These are phyloP conservation scores for Diplogasteroides magnus DNA, from an alignment of 1,140 invertebrate species.

Conservation along the genomic window DNA sequence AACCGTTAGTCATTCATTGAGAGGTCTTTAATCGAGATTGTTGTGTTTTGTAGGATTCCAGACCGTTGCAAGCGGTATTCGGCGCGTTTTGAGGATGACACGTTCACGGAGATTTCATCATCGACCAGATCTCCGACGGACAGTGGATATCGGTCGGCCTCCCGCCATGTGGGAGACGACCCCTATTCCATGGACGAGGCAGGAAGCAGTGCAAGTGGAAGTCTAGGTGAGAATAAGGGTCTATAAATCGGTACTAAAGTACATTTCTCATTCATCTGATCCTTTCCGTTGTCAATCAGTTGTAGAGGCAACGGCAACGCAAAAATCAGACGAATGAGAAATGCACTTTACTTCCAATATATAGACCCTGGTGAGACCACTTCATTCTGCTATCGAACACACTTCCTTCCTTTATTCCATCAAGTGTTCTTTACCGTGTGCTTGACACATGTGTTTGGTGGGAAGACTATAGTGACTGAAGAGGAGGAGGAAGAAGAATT, in stretches of 20 bases:
- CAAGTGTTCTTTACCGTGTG: too few species aligned
- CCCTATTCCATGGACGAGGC: conserved; percentile 9
- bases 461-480: too few species aligned
- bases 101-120: conserved; percentile 10
- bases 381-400: too few species aligned
- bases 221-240: background rate
- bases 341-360: too few species aligned
- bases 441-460: too few species aligned
- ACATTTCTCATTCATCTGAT: too few species aligned
- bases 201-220: background rate
- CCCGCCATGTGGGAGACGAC: conserved; percentile 11
- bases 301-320: too few species aligned
- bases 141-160: conserved; percentile 7
- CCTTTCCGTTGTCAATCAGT: too few species aligned
- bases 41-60: background rate
- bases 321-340: too few species aligned
- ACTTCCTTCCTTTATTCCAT: too few species aligned
- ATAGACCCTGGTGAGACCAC: too few species aligned
- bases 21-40: background rate
- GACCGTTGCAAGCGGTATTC: conserved; percentile 1
- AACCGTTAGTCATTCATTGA: conserved; percentile 3
- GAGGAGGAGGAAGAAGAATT: background rate
- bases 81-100: conserved; percentile 5
- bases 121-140: conserved; percentile 21
- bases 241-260: too few species aligned